Conservation (phyloP, 2,888 invertebrate genomes). For the Neoaliturus tenellus region DNA sequence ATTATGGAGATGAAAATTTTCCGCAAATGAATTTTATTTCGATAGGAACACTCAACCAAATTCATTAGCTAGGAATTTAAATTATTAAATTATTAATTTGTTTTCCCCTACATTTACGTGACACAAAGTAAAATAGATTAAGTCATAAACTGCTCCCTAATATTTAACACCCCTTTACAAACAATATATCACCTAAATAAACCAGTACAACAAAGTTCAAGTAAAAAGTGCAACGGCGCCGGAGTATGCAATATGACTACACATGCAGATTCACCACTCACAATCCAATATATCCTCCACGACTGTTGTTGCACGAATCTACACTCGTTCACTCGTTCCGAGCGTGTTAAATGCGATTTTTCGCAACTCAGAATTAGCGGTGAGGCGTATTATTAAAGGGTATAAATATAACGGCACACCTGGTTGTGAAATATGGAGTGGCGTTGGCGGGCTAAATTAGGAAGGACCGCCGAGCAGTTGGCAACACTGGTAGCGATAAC, state of each 20-base stretch:
- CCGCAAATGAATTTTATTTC: too few relatives aligned
- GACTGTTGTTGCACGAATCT: too few relatives aligned
- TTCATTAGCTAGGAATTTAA: too few relatives aligned
- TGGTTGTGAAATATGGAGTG: slow-evolving; percentile 18
- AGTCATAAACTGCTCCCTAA: too few relatives aligned
- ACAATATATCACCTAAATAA: too few relatives aligned
- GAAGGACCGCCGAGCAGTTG: background rate
- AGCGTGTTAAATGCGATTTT: background rate
- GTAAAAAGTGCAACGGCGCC: background rate
- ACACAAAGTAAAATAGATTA: too few relatives aligned
- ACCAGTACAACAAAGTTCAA: background rate
- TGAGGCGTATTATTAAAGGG: slow-evolving; percentile 10
- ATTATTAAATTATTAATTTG: too few relatives aligned
- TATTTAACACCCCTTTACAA: too few relatives aligned
- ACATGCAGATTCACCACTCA: background rate
- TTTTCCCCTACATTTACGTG: too few relatives aligned
- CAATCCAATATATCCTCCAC: background rate
- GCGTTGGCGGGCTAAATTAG: slow-evolving; percentile 11
- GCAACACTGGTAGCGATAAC: background rate
- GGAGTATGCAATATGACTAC: slow-evolving; percentile 2
- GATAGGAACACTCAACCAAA: too few relatives aligned
- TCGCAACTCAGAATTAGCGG: background rate
- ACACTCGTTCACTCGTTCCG: background rate
- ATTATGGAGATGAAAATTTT: too few relatives aligned
- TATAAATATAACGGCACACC: slow-evolving; percentile 19